Evolutionary conservation across 2,797 vertebrate species (phyloP), one percentile per base, ranked within the genome.

Genomic region (Myotis vivesi): DNA sequence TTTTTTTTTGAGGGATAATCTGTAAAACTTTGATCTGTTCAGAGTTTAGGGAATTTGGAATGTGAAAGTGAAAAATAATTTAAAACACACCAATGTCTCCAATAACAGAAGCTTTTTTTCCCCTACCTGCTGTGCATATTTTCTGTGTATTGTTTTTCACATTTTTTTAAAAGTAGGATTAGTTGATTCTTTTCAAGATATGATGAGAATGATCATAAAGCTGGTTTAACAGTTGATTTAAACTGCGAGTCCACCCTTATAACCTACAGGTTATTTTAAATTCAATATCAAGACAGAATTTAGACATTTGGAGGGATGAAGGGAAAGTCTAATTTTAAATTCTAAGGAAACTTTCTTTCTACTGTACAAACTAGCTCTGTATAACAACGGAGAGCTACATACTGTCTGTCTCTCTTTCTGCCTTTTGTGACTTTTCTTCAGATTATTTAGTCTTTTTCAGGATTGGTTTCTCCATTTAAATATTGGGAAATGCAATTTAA

Each of bases 1-100:
- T 82, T 80, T 49, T 88, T 94, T 95, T 97, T 96, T 97, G 96
- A 92, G 57, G 33, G 75, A 55, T 95, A 94, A 97, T 98, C 97
- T 98, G 79, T 98, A 96, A 98, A 98, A 98, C 98, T 98, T 98
- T 98, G 98, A 98, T 98, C 98, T 97, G 95, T 94, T 96, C 92
- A 93, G 98, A 98, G 97, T 98, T 97, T 96, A 83, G 94, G 94
- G 95, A 94, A 98, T 96, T 97, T 94, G 94, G 96, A 97, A 97
- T 97, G 94, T 96, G 57, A 33, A 97, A 97, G 75, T 91, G 92
- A 97, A 97, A 98, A 98, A 92, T 91, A 95, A 92, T 97, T 98
- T 98, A 97, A 97, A 98, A 94, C 96, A 97, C 96, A 94, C 95
- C 95, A 73, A 89, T 98, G 96, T 97, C 97, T 97, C 91, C 93